phyloP scores from a whole-genome alignment of 1,140 invertebrate species.

The Cyclargus thomasi region DNA sequence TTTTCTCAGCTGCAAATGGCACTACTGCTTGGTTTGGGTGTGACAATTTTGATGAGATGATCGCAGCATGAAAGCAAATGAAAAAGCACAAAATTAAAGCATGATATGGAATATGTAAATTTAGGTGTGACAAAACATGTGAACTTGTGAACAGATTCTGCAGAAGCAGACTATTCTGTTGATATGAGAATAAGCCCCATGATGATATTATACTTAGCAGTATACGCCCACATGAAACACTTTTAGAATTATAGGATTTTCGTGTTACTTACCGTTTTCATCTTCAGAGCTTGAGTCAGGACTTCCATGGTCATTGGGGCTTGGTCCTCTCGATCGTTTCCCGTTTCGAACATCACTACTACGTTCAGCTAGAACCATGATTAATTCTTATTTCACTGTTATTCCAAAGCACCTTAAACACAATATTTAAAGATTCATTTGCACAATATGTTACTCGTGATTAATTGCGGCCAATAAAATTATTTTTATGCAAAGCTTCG shows the following conservation, averaged over 20 bases:
- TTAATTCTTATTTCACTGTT: conserved; percentile 39
- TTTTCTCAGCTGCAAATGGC: conserved; percentile 89
- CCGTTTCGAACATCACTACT: conserved; percentile 89
- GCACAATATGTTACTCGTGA: conserved; percentile 43
- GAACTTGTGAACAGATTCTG: neutral
- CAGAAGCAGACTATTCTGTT: neutral
- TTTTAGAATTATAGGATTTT: neutral
- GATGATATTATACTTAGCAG: neutral
- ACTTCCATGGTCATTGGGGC: conserved; percentile 88
- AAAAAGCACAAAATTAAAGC: conserved; percentile 72
- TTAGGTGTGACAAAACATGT: neutral
- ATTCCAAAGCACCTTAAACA: conserved; percentile 19
- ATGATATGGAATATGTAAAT: conserved; percentile 43
- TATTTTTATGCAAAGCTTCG: conserved; percentile 50
- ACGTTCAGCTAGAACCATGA: conserved; percentile 91
- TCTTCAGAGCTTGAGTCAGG: conserved; percentile 88
- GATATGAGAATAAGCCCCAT: neutral
- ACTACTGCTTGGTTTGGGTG: conserved; percentile 72
- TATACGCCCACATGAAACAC: neutral
- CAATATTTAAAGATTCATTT: conserved; percentile 9
- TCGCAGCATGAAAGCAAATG: conserved; percentile 63
- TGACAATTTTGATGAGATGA: conserved; percentile 62
- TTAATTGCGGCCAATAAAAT: conserved; percentile 39
- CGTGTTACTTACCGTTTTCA: conserved; percentile 80
- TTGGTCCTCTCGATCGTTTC: conserved; percentile 89